Conservation (phyloP, 2,113 vertebrate species). For the Platichthys flesus region DNA sequence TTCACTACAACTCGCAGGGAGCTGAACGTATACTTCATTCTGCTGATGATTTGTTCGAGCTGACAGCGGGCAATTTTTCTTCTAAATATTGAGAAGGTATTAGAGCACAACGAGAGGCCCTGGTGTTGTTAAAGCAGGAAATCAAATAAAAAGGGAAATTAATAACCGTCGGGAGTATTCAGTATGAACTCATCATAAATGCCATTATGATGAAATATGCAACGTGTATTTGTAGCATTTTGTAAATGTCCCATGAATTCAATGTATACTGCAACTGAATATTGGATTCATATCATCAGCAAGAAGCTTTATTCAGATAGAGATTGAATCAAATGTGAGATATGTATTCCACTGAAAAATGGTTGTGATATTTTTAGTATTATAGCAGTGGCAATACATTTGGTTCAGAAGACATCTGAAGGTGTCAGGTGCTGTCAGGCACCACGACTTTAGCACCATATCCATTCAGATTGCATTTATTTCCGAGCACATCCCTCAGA, state of each 20-base stretch:
- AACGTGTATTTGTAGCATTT: background rate
- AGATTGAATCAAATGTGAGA: too few species aligned
- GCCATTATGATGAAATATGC: background rate
- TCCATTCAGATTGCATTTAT: too few species aligned
- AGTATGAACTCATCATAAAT: background rate
- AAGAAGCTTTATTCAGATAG: too few species aligned
- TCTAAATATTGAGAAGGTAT: background rate
- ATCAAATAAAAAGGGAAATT: background rate
- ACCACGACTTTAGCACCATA: too few species aligned
- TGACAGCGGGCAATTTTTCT: conserved; percentile 1
- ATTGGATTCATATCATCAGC: too few species aligned
- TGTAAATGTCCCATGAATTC: background rate
- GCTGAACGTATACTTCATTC: background rate
- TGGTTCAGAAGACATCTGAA: too few species aligned
- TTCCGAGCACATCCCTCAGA: too few species aligned
- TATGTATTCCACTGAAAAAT: too few species aligned
- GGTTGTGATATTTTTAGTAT: too few species aligned
- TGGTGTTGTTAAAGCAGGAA: background rate
- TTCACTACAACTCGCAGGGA: background rate
- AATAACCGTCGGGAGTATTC: background rate
- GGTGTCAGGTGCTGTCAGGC: too few species aligned
- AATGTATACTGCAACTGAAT: background rate
- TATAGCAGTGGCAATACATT: too few species aligned
- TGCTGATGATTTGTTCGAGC: conserved; percentile 1
- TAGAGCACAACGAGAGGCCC: background rate